Conservation (phyloP, 2,113 vertebrate species). For the Phrynosoma blainvillii region DNA sequence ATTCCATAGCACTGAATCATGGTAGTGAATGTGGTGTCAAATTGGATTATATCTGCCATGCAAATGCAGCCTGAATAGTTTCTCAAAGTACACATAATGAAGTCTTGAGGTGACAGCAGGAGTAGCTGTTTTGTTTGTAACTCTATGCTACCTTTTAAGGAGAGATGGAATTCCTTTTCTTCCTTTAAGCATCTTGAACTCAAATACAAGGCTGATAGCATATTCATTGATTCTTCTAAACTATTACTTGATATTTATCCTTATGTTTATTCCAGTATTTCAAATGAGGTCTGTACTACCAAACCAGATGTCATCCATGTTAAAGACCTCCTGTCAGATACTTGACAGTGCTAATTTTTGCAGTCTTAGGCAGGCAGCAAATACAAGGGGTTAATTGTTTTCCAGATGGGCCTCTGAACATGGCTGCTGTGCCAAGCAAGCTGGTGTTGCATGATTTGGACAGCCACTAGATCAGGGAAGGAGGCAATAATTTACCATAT, state of each 20-base stretch:
- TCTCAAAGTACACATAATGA: no score
- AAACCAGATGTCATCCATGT: neutral
- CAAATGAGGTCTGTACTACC: neutral
- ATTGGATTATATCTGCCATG: no score
- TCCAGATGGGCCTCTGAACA: neutral
- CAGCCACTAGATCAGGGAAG: neutral
- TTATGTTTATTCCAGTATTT: neutral
- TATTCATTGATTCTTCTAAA: neutral
- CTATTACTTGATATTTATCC: neutral
- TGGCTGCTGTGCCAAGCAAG: neutral
- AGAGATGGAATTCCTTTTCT: neutral
- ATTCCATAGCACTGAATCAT: no score
- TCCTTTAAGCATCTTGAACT: neutral
- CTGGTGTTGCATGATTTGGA: neutral
- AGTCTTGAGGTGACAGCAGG: neutral
- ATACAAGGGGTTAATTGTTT: neutral
- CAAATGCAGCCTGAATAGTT: no score
- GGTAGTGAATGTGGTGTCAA: no score
- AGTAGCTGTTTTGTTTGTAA: neutral
- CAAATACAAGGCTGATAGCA: neutral
- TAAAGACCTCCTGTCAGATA: neutral
- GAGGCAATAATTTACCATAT: neutral
- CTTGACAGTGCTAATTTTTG: neutral
- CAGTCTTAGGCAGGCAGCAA: neutral
- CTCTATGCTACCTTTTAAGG: neutral